Evolutionary conservation across 2,888 invertebrate species (phyloP), one percentile per base, ranked within the genome.

Genomic region (Apodemia hepburni): DNA sequence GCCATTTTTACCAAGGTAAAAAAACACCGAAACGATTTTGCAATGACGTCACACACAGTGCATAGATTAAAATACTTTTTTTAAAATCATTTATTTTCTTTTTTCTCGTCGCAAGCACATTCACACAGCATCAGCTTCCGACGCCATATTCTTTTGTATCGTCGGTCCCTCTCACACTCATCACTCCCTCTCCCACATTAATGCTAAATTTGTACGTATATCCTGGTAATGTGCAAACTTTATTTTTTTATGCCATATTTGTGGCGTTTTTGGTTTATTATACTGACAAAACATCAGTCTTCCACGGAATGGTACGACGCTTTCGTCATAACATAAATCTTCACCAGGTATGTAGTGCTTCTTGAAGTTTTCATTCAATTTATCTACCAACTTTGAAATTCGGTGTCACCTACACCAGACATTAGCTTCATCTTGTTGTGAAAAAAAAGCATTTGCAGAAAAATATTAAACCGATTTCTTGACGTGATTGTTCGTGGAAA

Each of bases 181-280:
- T 22, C 22, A 2, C 22, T 29, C 7, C 29, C 7, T 29, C 9
- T 33, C 9, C 8, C 33, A 1, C 33, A 6, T 33, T 9, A 33
- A 33, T 33, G 33, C 33, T 33, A 33, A 33, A 9, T 9, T 9
- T 9, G 9, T 9, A 33, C 33, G 8, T 33, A 29, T 6, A 29
- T n/a, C n/a, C n/a, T n/a, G n/a, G n/a, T n/a, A n/a, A n/a, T n/a
- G n/a, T n/a, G n/a, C n/a, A n/a, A n/a, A n/a, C n/a, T 33, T 33
- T 80, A 77, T 11, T 67, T 49, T 62, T 77, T 76, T 2, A 75
- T 72, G 0, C 73, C 74, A 63, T 76, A 72, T 45, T 72, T 72
- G 49, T 72, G 69, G 0, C 68, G 38, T 54, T 70, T 70, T 0
- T 22, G n/a, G 11, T 61, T 71, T 70, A 60, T 67, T 66, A 42